Evolutionary conservation across 2,113 vertebrate genomes (phyloP).

Genomic region (Pseudonaja textilis): DNA sequence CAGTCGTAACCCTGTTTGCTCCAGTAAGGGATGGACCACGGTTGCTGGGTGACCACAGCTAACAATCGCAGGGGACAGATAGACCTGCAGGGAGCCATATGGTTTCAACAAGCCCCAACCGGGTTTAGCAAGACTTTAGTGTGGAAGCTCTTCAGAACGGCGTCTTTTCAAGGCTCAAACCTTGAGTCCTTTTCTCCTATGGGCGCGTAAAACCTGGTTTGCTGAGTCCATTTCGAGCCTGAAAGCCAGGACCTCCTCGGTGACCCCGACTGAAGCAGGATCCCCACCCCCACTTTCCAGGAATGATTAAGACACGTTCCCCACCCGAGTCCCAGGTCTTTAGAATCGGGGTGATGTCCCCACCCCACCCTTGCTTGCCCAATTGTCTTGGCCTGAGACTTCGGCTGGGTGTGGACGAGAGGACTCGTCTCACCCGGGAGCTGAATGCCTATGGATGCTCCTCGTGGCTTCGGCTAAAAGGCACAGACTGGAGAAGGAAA

Average conservation of each 20-base stretch:
- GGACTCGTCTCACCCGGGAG: not conserved
- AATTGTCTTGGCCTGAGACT: not conserved
- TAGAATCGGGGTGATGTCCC: not conserved
- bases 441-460: not conserved
- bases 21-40: too few species aligned
- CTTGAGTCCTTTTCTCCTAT: not conserved
- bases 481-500: conserved; percentile 1
- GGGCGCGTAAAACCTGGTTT: not conserved
- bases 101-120: not conserved
- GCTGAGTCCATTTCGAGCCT: not conserved
- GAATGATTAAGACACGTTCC: not conserved
- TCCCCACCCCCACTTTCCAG: not conserved
- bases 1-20: not conserved
- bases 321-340: not conserved
- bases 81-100: not conserved
- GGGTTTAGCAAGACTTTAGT: not conserved
- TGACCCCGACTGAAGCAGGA: not conserved
- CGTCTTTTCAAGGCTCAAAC: not conserved
- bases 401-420: not conserved
- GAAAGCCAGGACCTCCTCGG: not conserved
- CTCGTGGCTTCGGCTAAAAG: not conserved
- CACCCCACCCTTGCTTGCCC: not conserved
- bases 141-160: not conserved
- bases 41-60: not conserved
- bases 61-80: not conserved